These are phyloP conservation scores for Eriocheir sinensis DNA, from an alignment of 1,140 invertebrate species.

Conservation along the genomic window DNA sequence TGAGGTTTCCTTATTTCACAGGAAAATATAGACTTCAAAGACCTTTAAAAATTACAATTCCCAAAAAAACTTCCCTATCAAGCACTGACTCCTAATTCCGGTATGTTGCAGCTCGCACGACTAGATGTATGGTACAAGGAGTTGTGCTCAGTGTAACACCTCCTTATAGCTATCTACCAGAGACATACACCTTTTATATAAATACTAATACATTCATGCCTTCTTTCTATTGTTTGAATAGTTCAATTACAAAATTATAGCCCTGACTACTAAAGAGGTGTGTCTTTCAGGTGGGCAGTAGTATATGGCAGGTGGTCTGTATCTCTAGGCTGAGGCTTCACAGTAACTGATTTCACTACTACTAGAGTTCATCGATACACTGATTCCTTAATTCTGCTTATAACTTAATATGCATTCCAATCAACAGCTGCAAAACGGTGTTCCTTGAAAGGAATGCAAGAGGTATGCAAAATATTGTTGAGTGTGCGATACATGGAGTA, in stretches of 20 bases:
- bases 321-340: slow-evolving; percentile 34
- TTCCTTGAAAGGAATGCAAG: slow-evolving; percentile 52
- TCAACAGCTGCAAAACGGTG: slow-evolving; percentile 45
- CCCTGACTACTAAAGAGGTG: slow-evolving; percentile 21
- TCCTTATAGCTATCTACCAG: slow-evolving; percentile 42
- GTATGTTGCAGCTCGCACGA: slow-evolving; percentile 27
- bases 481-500: slow-evolving; percentile 67
- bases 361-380: slow-evolving; percentile 16
- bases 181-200: background rate
- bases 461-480: slow-evolving; percentile 58
- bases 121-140: background rate
- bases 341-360: slow-evolving; percentile 34
- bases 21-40: slow-evolving; percentile 19
- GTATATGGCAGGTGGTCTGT: background rate
- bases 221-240: slow-evolving; percentile 19
- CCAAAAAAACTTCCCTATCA: background rate
- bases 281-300: slow-evolving; percentile 38
- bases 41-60: background rate
- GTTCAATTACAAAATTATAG: slow-evolving; percentile 48
- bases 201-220: background rate
- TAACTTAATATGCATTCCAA: slow-evolving; percentile 45
- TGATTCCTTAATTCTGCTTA: slow-evolving; percentile 37
- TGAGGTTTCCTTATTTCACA: slow-evolving; percentile 20
- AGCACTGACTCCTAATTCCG: background rate
- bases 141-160: background rate